Conservation (phyloP, 2,888 invertebrate species). For the Nemapogon koenigi region DNA sequence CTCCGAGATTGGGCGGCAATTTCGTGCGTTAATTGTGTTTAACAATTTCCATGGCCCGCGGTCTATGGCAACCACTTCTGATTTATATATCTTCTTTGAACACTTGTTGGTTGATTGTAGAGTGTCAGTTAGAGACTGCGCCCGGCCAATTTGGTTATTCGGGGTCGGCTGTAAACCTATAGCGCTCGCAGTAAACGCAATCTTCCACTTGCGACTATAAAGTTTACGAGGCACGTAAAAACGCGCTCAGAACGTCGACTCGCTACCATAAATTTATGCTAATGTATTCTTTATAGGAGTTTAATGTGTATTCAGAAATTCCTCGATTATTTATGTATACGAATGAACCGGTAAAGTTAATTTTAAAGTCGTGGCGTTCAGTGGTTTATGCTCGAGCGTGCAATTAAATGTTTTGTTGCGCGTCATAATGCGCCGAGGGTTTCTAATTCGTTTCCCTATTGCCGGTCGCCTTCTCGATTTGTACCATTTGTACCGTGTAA, state of each 20-base stretch:
- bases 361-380: slow-evolving; percentile 57
- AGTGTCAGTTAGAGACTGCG: slow-evolving; percentile 40
- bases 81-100: too few relatives aligned
- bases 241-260: slow-evolving; percentile 61
- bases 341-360: slow-evolving; percentile 64
- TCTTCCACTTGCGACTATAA: slow-evolving; percentile 64
- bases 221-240: slow-evolving; percentile 66
- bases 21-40: slow-evolving; percentile 11
- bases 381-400: slow-evolving; percentile 42
- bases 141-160: slow-evolving; percentile 59
- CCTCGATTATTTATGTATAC: slow-evolving; percentile 63
- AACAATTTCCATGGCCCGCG: slow-evolving; percentile 9
- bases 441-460: slow-evolving; percentile 27
- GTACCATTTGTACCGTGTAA: too few relatives aligned
- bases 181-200: slow-evolving; percentile 62
- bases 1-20: slow-evolving; percentile 6
- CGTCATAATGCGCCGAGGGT: slow-evolving; percentile 31
- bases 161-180: slow-evolving; percentile 62
- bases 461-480: too few relatives aligned
- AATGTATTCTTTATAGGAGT: slow-evolving; percentile 66
- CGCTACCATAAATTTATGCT: slow-evolving; percentile 65
- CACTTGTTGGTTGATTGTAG: too few relatives aligned
- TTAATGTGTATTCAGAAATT: slow-evolving; percentile 65
- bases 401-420: slow-evolving; percentile 38
- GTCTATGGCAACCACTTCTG: too few relatives aligned